phyloP scores from a whole-genome alignment of 2,113 vertebrate genomes.

The Calypte anna region DNA sequence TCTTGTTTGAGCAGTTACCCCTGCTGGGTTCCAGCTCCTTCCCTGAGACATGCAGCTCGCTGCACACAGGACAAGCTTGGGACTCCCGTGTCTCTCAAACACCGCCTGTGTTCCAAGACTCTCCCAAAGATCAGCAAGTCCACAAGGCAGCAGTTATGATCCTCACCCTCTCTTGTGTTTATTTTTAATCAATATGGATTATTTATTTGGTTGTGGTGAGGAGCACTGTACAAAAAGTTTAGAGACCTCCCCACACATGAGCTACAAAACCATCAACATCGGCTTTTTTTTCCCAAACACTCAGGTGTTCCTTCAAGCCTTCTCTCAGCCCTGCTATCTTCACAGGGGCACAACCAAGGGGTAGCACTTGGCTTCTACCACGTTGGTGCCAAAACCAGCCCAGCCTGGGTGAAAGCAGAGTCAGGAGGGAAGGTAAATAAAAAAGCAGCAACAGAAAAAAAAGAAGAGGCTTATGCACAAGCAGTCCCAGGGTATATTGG shows the following conservation, averaged over 20 bases:
- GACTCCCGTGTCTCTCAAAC: not conserved
- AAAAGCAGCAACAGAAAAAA: not conserved
- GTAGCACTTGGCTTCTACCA: not conserved
- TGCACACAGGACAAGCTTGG: not conserved
- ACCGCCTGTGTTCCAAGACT: accelerated
- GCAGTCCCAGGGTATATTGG: accelerated
- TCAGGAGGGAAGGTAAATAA: not conserved
- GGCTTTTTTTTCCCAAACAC: not conserved
- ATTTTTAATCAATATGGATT: not conserved
- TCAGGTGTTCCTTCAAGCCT: not conserved
- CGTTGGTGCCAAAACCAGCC: not conserved
- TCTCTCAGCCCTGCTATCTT: not conserved
- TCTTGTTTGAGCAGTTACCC: not conserved
- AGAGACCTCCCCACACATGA: not conserved
- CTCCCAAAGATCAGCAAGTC: not conserved
- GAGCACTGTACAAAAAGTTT: not conserved
- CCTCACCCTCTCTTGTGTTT: not conserved
- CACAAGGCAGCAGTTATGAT: not conserved
- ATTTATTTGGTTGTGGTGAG: not conserved
- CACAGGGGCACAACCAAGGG: not conserved
- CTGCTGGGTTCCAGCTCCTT: not conserved
- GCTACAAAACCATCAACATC: not conserved
- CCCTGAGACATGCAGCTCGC: not conserved
- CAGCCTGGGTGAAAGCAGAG: not conserved
- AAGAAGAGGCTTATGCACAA: not conserved